A percentile compares a stretch with the other conserved stretches of the same genome.
Evolutionary conservation across 1,140 invertebrate species (phyloP).

Genomic region (Bombus pascuorum): DNA sequence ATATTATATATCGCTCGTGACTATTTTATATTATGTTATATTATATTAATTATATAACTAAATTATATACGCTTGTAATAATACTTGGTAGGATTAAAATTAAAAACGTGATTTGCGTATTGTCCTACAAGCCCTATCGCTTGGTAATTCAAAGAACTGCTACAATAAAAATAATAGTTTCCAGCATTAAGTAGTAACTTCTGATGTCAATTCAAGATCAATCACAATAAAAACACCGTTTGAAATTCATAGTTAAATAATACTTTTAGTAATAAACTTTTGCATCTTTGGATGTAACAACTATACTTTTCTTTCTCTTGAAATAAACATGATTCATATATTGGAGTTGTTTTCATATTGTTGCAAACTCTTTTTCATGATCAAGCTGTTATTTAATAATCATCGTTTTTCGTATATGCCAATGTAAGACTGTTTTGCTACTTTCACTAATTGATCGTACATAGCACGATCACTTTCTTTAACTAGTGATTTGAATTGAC

Average conservation of each 20-base stretch:
- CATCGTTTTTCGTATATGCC: conserved; percentile 57
- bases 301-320: no score
- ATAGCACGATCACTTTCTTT: conserved; percentile 84
- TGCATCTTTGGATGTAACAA: no score
- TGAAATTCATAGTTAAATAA: no score
- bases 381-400: not conserved
- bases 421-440: conserved; percentile 75
- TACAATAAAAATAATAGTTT: not conserved
- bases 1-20: not conserved
- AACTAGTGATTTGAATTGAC: conserved; percentile 87
- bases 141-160: not conserved
- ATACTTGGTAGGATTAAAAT: conserved; percentile 23
- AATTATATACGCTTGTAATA: not conserved
- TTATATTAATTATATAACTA: not conserved
- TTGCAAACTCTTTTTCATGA: not conserved
- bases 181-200: no score
- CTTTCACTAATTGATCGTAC: conserved; percentile 79
- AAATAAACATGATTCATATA: no score
- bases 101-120: not conserved
- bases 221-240: no score
- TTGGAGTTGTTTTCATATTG: not conserved
- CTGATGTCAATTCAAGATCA: no score
- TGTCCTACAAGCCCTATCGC: not conserved
- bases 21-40: not conserved
- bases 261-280: no score